phyloP scores from a whole-genome alignment of 2,888 invertebrate species.

The Acleris literana region DNA sequence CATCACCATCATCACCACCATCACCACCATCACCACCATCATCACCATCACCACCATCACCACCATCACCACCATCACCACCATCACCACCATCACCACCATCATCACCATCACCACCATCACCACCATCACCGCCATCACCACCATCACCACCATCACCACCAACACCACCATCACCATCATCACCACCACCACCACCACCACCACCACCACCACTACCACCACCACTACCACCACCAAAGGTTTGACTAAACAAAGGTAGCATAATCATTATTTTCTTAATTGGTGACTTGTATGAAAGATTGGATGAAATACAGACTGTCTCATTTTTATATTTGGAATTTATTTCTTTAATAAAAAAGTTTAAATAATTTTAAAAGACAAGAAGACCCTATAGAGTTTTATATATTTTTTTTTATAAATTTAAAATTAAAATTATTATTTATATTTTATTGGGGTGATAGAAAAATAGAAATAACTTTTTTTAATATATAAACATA shows the following conservation, averaged over 20 bases:
- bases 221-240: too few relatives aligned
- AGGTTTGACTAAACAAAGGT: slow-evolving; percentile 92
- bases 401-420: slow-evolving; percentile 75
- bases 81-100: too few relatives aligned
- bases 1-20: too few relatives aligned
- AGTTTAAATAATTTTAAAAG: slow-evolving; percentile 86
- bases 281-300: slow-evolving; percentile 91
- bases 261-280: slow-evolving; percentile 91
- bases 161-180: too few relatives aligned
- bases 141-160: too few relatives aligned
- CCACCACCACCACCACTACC: too few relatives aligned
- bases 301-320: slow-evolving; percentile 86
- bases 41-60: too few relatives aligned
- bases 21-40: too few relatives aligned
- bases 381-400: slow-evolving; percentile 92
- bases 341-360: slow-evolving; percentile 84
- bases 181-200: too few relatives aligned
- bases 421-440: slow-evolving; percentile 53
- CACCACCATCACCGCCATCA: too few relatives aligned
- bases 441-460: slow-evolving; percentile 86
- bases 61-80: too few relatives aligned
- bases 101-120: too few relatives aligned
- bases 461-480: slow-evolving; percentile 84
- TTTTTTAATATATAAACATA: slow-evolving; percentile 63
- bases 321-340: slow-evolving; percentile 74